These are phyloP conservation scores for Neotoxoptera formosana DNA, from an alignment of 1,140 invertebrate genomes.

Conservation along the genomic window DNA sequence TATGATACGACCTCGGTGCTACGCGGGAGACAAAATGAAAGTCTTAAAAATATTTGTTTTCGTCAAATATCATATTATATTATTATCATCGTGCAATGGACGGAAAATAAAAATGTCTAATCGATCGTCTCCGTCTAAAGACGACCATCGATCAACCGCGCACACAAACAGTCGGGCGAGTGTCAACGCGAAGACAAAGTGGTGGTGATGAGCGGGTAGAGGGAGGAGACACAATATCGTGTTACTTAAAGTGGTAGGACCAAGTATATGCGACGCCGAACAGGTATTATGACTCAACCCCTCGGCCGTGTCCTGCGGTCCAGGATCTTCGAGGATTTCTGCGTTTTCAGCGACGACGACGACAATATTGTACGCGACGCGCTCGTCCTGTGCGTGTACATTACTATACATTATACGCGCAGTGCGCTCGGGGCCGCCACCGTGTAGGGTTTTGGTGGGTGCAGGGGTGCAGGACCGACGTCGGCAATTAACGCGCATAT, in stretches of 20 bases:
- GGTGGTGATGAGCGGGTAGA: too few species aligned
- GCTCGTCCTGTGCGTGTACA: too few species aligned
- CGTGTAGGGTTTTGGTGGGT: too few species aligned
- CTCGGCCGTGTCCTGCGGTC: not conserved
- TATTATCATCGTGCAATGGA: not conserved
- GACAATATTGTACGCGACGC: not conserved
- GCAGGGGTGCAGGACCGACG: not conserved
- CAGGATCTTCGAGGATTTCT: not conserved
- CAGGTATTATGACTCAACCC: not conserved
- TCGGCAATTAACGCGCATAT: conserved; percentile 30
- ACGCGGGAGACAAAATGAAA: not conserved
- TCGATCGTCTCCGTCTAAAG: too few species aligned
- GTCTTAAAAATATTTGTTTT: not conserved
- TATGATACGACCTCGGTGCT: too few species aligned
- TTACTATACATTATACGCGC: too few species aligned
- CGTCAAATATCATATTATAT: not conserved
- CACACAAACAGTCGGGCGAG: too few species aligned
- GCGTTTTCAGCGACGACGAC: not conserved
- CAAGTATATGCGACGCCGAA: not conserved
- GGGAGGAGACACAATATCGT: too few species aligned
- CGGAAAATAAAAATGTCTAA: not conserved
- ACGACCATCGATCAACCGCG: too few species aligned
- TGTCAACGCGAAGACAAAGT: not conserved
- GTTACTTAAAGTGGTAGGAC: too few species aligned
- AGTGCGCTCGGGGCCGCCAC: too few species aligned